Percentiles rank a stretch among this genome's conserved stretches.
These are phyloP conservation scores for Bactericera cockerelli DNA, from an alignment of 1,140 invertebrate genomes.

Conservation along the genomic window DNA sequence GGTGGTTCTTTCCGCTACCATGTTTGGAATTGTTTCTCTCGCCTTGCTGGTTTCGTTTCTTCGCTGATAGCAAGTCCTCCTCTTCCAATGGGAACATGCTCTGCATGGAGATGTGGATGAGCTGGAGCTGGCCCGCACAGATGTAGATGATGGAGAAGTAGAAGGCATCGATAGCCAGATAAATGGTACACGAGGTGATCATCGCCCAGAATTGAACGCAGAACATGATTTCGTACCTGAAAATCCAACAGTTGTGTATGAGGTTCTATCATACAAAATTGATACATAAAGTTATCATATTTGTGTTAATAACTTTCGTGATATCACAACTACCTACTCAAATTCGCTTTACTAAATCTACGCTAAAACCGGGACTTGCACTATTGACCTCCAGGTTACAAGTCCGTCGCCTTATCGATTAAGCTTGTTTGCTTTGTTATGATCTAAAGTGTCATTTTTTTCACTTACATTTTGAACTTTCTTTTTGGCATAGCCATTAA, in stretches of 20 bases:
- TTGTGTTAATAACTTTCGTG: too few species aligned
- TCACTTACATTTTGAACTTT: too few species aligned
- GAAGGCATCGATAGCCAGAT: conserved; percentile 9
- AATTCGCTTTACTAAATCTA: too few species aligned
- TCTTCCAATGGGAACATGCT: background rate
- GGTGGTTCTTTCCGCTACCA: background rate
- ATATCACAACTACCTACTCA: too few species aligned
- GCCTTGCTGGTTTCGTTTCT: background rate
- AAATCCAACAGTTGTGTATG: background rate
- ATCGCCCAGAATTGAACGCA: background rate
- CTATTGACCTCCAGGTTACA: too few species aligned
- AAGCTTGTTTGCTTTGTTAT: too few species aligned
- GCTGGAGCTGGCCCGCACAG: conserved; percentile 1
- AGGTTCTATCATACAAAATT: background rate
- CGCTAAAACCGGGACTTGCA: too few species aligned
- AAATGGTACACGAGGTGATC: background rate
- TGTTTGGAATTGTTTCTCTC: too few species aligned
- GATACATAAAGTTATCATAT: too few species aligned
- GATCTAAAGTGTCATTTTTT: too few species aligned
- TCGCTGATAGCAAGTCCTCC: background rate
- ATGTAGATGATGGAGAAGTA: conserved; percentile 13
- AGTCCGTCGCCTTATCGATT: too few species aligned
- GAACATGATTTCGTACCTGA: conserved; percentile 10
- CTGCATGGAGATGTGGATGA: background rate
- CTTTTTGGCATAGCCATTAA: too few species aligned